Evolutionary conservation across 2,888 invertebrate species (phyloP), one percentile per base, ranked within the genome.

Genomic region (Dasypolia templi): DNA sequence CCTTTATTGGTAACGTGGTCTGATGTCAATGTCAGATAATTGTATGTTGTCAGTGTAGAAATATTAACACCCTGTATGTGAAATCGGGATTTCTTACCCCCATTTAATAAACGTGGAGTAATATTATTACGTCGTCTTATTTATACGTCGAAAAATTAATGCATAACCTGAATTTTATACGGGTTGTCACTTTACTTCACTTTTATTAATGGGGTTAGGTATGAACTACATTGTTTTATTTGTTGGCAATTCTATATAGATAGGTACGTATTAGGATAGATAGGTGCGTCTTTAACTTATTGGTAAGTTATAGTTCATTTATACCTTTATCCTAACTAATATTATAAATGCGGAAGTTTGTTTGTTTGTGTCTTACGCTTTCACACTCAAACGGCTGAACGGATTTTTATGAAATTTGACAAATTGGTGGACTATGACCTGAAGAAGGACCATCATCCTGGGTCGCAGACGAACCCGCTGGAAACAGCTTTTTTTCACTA

Each of bases 11-110:
- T 83, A 89, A 88, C 83, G 83, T 88, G 89, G 91, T 91, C 87
- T 85, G 91, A 88, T 92, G 91, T 93, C 94, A 94, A 92, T 94
- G 94, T 92, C 93, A 91, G 86, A 85, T 87, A 85, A 74, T 62
- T 75, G 51, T 86, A 83, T 82, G 73, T 79, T 78, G 76, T 71
- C 72, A 72, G 19, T 62, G 74, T 79, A 74, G 75, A 82, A 75
- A 81, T 81, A 69, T 75, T 82, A 70, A 82, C 79, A 82, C 19
- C 67, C 59, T 71, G 56, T 70, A 44, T 68, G 42, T 72, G 56
- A 64, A 77, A 73, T 75, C 12, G 35, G 62, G 51, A 66, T 66
- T 66, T 32, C 19, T 56, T 32, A 19, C 4, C 29, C 14, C 7
- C 3, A 11, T 11, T 2, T 56, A 11, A 22, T 26, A 26, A 42